A percentile compares a stretch with the other conserved stretches of the same genome.
These are phyloP conservation scores for Microtus pennsylvanicus DNA, from an alignment of 2,113 vertebrate species.

Conservation along the genomic window DNA sequence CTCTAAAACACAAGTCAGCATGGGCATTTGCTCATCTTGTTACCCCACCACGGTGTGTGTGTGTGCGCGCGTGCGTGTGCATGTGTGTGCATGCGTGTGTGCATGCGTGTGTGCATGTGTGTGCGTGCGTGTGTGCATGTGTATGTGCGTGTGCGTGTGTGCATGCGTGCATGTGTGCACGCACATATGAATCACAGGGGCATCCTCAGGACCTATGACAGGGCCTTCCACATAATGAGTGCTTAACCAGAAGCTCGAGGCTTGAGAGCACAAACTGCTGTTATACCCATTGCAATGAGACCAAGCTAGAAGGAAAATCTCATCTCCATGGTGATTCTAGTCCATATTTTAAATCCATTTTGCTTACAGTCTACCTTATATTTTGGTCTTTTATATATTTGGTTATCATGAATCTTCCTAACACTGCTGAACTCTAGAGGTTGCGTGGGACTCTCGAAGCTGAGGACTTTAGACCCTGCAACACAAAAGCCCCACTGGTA, in stretches of 20 bases:
- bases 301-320: not conserved
- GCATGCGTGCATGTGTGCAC: too few species aligned
- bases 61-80: not conserved
- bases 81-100: too few species aligned
- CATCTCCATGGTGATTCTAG: not conserved
- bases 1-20: not conserved
- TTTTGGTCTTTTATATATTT: not conserved
- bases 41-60: not conserved
- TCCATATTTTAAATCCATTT: conserved; percentile 17
- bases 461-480: not conserved
- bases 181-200: not conserved
- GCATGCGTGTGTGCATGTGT: too few species aligned
- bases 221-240: not conserved
- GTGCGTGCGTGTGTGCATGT: not conserved
- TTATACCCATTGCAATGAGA: not conserved
- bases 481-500: not conserved
- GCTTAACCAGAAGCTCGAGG: not conserved
- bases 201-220: not conserved
- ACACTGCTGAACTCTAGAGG: not conserved
- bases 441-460: not conserved
- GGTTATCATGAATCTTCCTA: not conserved
- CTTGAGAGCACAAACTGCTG: not conserved
- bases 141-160: not conserved
- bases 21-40: not conserved
- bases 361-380: not conserved